Evolutionary conservation across 92 coral and sea anemone genomes (phyloP), one percentile per base, ranked within the genome.

Genomic region (Virgularia gustaviana): DNA sequence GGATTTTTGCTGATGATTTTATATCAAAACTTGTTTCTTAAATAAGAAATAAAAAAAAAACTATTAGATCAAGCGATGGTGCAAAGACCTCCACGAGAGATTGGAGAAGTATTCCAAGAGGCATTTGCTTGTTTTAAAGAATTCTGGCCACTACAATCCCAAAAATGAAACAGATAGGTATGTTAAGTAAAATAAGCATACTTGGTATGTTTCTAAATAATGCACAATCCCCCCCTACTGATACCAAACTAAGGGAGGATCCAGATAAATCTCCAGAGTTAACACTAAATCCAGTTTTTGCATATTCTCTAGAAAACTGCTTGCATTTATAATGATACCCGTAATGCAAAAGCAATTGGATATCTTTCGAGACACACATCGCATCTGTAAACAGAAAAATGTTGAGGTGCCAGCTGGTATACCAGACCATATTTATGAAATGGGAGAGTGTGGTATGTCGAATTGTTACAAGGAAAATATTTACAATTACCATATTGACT

Each of bases 31-130:
- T n/a, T n/a, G n/a, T n/a, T n/a, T n/a, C n/a, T n/a, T n/a, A n/a
- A n/a, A n/a, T n/a, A n/a, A n/a, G n/a, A n/a, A n/a, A n/a, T n/a
- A n/a, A n/a, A n/a, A n/a, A n/a, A n/a, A n/a, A n/a, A n/a, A n/a
- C n/a, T n/a, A n/a, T 49, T 65, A 65, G 72, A 65, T 65, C 30
- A 56, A 65, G 19, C 24, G 72, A 44, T 65, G 72, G 72, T 65
- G 72, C 54, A 65, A 20, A 44, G 56, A 65, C 27, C 57, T 65
- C 0, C 72, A 65, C 31, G 37, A 65, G 29, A 65, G 72, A 18
- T 39, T 65, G 0, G 56, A 65, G 36, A 65, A 65, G 44, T 65
- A 65, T 25, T 65, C 44, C 15, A 65, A 65, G 31, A 44, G 36
- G 2, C 55, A 65, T 7, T 64, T 41, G 30, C 33, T 16, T 7